Percentiles rank a stretch among this genome's conserved stretches.
phyloP scores from a whole-genome alignment of 2,797 vertebrate species.

The Natrix natrix region DNA sequence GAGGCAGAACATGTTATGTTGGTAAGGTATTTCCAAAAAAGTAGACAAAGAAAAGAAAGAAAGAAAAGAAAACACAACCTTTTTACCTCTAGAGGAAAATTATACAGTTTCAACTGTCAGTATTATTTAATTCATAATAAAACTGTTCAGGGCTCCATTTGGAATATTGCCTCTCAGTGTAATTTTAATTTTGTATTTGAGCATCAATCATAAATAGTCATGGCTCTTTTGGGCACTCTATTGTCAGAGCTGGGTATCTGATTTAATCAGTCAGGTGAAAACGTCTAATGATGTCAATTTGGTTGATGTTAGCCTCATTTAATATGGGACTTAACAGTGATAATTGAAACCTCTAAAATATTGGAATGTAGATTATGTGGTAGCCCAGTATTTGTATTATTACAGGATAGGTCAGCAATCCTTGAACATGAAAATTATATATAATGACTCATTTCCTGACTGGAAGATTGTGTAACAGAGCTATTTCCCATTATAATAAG shows the following conservation, averaged over 20 bases:
- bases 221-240: conserved; percentile 62
- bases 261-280: conserved; percentile 27
- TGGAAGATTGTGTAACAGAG: conserved; percentile 51
- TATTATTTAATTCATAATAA: conserved; percentile 70
- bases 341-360: conserved; percentile 53
- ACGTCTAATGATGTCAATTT: conserved; percentile 43
- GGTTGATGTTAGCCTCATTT: conserved; percentile 32
- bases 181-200: conserved; percentile 60
- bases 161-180: conserved; percentile 68
- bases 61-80: conserved; percentile 72
- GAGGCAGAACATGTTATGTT: conserved; percentile 63
- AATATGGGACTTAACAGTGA: conserved; percentile 36
- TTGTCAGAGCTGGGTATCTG: conserved; percentile 40
- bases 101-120: conserved; percentile 74
- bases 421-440: conserved; percentile 57
- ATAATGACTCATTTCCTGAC: conserved; percentile 62
- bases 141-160: conserved; percentile 67
- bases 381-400: conserved; percentile 50
- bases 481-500: conserved; percentile 58
- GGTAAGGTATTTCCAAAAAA: conserved; percentile 70
- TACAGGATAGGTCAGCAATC: conserved; percentile 49
- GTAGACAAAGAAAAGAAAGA: not conserved
- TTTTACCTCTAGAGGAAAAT: conserved; percentile 73
- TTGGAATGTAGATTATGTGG: conserved; percentile 40
- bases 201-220: conserved; percentile 65